Conservation (phyloP, 2,113 vertebrate species). For the Brachyistius frenatus region DNA sequence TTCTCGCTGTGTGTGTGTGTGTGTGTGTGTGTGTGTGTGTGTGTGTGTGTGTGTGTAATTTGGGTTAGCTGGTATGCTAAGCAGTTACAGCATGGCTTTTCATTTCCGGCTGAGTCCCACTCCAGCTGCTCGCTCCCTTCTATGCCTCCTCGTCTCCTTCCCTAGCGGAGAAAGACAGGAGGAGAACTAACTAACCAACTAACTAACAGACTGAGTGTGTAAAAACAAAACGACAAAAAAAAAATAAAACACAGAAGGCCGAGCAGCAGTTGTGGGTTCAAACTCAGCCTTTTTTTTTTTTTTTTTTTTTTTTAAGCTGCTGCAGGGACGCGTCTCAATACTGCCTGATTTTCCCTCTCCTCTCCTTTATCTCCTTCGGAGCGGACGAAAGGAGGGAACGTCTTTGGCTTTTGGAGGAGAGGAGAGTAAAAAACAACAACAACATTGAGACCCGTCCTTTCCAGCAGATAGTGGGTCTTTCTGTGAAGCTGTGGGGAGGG, state of each 20-base stretch:
- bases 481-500: slow-evolving; percentile 89
- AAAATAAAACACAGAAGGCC: slow-evolving; percentile 4
- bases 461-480: slow-evolving; percentile 98
- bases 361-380: slow-evolving; percentile 42
- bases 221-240: too few species aligned
- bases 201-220: too few species aligned
- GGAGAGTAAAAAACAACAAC: background rate
- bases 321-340: slow-evolving; percentile 49
- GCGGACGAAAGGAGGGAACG: slow-evolving; percentile 10
- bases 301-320: background rate
- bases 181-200: background rate
- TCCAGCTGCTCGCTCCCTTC: slow-evolving; percentile 36
- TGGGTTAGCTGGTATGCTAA: slow-evolving; percentile 47
- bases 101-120: too few species aligned
- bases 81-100: slow-evolving; percentile 22
- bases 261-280: background rate
- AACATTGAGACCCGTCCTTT: slow-evolving; percentile 61
- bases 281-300: slow-evolving; percentile 16
- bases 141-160: slow-evolving; percentile 32
- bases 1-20: background rate
- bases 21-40: slow-evolving; percentile 33
- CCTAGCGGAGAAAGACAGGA: background rate
- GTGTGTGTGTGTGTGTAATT: slow-evolving; percentile 25
- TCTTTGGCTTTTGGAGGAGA: slow-evolving; percentile 60
- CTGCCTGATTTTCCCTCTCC: slow-evolving; percentile 12